These are phyloP conservation scores for Salvelinus alpinus DNA, from an alignment of 2,113 vertebrate genomes.

Conservation along the genomic window DNA sequence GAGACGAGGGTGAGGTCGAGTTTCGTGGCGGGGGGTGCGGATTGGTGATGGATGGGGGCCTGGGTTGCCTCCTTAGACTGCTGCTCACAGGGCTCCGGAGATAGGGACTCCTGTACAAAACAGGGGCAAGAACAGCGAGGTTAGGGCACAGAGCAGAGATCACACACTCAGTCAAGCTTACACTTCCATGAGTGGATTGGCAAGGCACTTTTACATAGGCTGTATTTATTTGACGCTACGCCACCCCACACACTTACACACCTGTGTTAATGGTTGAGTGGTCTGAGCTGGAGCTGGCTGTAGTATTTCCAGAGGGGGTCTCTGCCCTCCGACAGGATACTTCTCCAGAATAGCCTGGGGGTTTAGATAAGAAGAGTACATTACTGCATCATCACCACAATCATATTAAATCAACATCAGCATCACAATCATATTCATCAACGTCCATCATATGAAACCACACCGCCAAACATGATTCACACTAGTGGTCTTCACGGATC, in stretches of 20 bases:
- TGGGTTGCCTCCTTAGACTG: conserved; percentile 20
- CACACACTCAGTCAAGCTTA: not conserved
- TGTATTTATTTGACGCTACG: not conserved
- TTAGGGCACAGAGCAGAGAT: conserved; percentile 5
- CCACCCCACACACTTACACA: conserved; percentile 28
- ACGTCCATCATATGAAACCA: too few relatives aligned
- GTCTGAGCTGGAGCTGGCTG: conserved; percentile 31
- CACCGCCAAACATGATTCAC: too few relatives aligned
- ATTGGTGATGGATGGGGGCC: not conserved
- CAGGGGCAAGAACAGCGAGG: not conserved
- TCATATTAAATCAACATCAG: not conserved
- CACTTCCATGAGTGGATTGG: not conserved
- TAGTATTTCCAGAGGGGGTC: conserved; percentile 52
- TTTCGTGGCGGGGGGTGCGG: not conserved
- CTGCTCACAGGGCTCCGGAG: not conserved
- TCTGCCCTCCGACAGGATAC: conserved; percentile 64
- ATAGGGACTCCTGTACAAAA: not conserved
- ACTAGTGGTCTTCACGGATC: too few relatives aligned
- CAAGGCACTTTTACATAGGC: not conserved
- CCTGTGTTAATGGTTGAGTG: conserved; percentile 33
- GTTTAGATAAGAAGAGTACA: not conserved
- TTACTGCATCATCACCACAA: not conserved
- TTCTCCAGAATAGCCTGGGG: conserved; percentile 75
- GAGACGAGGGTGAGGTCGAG: conserved; percentile 31
- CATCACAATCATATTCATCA: not conserved